Percentiles rank a stretch among this genome's conserved stretches.
Evolutionary conservation across 1,140 invertebrate species (phyloP).

Genomic region (Heliothis virescens): DNA sequence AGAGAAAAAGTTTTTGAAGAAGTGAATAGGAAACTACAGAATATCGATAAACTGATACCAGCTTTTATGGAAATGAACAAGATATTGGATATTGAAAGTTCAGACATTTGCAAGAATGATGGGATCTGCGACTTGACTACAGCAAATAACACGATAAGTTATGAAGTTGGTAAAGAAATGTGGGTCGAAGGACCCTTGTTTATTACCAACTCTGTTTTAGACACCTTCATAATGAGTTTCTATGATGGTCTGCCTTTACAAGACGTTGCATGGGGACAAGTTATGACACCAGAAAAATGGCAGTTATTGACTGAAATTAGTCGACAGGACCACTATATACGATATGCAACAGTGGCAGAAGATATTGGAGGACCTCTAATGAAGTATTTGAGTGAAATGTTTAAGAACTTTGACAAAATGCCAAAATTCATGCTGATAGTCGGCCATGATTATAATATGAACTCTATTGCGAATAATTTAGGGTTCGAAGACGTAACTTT

Average conservation of each 20-base stretch:
- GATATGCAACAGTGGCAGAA: constrained; percentile 62
- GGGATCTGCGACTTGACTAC: constrained; percentile 51
- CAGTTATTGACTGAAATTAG: constrained; percentile 64
- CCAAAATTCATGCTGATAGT: constrained; percentile 62
- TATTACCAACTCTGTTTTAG: constrained; percentile 65
- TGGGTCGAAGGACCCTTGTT: constrained; percentile 67
- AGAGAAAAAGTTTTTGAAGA: constrained; percentile 59
- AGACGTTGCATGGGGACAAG: constrained; percentile 73
- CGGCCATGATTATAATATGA: constrained; percentile 69
- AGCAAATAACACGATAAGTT: constrained; percentile 61
- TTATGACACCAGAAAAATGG: constrained; percentile 62
- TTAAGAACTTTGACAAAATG: constrained; percentile 52
- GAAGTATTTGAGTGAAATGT: constrained; percentile 63
- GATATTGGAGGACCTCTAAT: constrained; percentile 67
- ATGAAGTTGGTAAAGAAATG: constrained; percentile 63
- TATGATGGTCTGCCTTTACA: constrained; percentile 68
- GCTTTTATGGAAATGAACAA: constrained; percentile 14
- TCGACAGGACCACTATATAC: constrained; percentile 69
- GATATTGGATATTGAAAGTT: constrained; percentile 16
- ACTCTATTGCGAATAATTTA: constrained; percentile 53
- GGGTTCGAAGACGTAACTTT: constrained; percentile 63
- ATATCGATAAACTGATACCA: constrained; percentile 4
- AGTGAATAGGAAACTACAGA: constrained; percentile 52
- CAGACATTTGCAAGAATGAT: constrained; percentile 17
- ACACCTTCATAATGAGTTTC: constrained; percentile 74